Evolutionary conservation across 1,140 invertebrate species (phyloP), one percentile per base, ranked within the genome.

Genomic region (Euwallacea fornicatus): DNA sequence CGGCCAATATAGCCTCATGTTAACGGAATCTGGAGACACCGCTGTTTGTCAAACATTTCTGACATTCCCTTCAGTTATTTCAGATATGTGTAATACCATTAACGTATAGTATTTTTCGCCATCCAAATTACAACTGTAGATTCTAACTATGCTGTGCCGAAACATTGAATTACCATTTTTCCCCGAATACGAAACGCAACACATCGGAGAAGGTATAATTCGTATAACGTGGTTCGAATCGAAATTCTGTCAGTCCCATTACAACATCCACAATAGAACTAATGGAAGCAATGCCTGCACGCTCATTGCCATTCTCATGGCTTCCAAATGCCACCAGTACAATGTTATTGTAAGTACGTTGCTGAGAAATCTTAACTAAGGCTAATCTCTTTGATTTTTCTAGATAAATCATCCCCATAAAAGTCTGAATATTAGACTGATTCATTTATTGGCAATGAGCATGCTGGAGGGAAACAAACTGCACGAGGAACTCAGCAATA

Each of bases 201-300:
- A 71, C 61, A 50, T 75, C 7, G 74, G 66, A 21, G 60, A 77
- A 21, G 73, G 76, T 10, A 70, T 74, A 46, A 65, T 81, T 16
- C 53, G 70, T 16, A 69, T 80, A 13, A 75, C 73, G 6, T 80
- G 78, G 79, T 81, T 81, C 64, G 77, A 79, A 58, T 56, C 72
- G 7, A 74, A 78, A 63, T 81, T 81, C 59, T 80, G 77, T 6
- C 80, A 81, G 56, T 76, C 76, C 6, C 66, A 73, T 42, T 81
- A 79, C 60, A 80, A 79, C 64, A 72, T 73, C 42, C 74, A 78
- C 53, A 76, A 78, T 56, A 65, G 50, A 11, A 64, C 72, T 8
- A 76, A 60, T 69, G 73, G 74, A 68, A 81, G 79, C 58, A 81
- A 81, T 66, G 80, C 80, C 10, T 81, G 80, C 60, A 81, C 79